Base-by-base conservation (phyloP, 2,888 invertebrate species). In the Ophion ellenae region DNA sequence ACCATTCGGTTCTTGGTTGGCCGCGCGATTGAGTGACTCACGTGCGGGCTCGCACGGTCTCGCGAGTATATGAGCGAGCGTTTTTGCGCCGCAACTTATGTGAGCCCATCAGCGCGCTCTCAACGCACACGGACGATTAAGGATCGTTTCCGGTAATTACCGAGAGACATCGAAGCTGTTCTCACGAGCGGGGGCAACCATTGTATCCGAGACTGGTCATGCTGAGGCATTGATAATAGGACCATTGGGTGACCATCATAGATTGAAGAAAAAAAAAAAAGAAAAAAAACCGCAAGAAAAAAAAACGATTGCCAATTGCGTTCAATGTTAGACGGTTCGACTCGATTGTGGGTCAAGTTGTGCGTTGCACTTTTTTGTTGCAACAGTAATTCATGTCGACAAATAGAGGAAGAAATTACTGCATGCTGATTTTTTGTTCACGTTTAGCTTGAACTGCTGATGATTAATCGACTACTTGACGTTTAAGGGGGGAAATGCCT, bases 141-240 rank as follows among this genome's bases (percentile, higher is more conserved):
- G 87, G 87, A 87, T 86, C 79, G 87, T 87, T 86, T 87, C 87
- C 87, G 85, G 87, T 86, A 87, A 87, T 87, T 87, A 87, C 81
- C 75, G 63, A 63, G 73, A 71, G 74, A 82, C 80, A 87, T 85
- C 81, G 86, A 81, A 78, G 85, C 47, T 66, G 71, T 84, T 87
- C 86, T 86, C 86, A 86, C 83, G 86, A 86, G 81, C 59, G 36
- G 24, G 14, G 14, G 32, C 10, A 47, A 47, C 32, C 74, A 83
- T 83, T 83, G 80, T 73, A 63, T 73, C 70, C 75, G 67, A 80
- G 79, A 76, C 70, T 47, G 79, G 45, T 71, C 59, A 66, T 67
- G 53, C 47, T 75, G 75, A 67, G 75, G 63, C 76, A 80, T 80
- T 83, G 85, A 83, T 77, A 77, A 86, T 86, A 77, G 73, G 80